phyloP scores from a whole-genome alignment of 2,113 vertebrate species.

The Poeciliopsis occidentalis region DNA sequence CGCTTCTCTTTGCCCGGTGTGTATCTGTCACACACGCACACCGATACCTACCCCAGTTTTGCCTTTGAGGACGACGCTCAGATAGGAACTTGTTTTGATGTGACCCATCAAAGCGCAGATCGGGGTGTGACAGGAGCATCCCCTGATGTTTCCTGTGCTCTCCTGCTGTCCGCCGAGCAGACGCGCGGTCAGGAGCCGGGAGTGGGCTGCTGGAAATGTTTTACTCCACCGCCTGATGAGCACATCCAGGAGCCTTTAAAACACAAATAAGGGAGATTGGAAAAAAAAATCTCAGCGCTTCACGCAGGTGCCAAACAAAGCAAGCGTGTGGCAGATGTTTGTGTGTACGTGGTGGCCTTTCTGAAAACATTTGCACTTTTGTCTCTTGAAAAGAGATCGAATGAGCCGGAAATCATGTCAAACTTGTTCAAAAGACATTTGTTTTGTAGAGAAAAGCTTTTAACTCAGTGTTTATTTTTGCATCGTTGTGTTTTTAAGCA shows the following conservation, averaged over 20 bases:
- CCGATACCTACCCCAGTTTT: conserved; percentile 68
- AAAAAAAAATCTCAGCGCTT: background rate
- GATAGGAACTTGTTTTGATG: conserved; percentile 72
- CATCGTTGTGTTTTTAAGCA: too few relatives aligned
- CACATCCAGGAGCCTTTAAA: conserved; percentile 43
- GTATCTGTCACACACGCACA: conserved; percentile 37
- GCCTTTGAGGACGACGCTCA: conserved; percentile 77
- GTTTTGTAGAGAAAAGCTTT: too few relatives aligned
- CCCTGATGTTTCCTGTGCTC: conserved; percentile 67
- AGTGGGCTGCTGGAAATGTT: conserved; percentile 73
- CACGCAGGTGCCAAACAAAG: conserved; percentile 1
- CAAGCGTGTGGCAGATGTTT: conserved; percentile 37
- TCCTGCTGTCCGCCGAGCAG: conserved; percentile 63
- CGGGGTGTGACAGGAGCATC: conserved; percentile 67
- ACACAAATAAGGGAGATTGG: conserved; percentile 48
- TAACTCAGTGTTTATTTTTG: too few relatives aligned
- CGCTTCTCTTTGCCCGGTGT: conserved; percentile 21
- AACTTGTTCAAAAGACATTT: background rate
- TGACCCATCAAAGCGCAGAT: conserved; percentile 72
- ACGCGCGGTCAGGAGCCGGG: conserved; percentile 65
- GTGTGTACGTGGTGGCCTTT: conserved; percentile 46
- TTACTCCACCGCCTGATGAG: conserved; percentile 69
- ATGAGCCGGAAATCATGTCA: conserved; percentile 12
- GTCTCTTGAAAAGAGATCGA: conserved; percentile 49
- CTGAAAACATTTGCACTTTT: conserved; percentile 28